A percentile compares a stretch with the other conserved stretches of the same genome.
phyloP scores from a whole-genome alignment of 1,140 invertebrate species.

The Drosophila asahinai region DNA sequence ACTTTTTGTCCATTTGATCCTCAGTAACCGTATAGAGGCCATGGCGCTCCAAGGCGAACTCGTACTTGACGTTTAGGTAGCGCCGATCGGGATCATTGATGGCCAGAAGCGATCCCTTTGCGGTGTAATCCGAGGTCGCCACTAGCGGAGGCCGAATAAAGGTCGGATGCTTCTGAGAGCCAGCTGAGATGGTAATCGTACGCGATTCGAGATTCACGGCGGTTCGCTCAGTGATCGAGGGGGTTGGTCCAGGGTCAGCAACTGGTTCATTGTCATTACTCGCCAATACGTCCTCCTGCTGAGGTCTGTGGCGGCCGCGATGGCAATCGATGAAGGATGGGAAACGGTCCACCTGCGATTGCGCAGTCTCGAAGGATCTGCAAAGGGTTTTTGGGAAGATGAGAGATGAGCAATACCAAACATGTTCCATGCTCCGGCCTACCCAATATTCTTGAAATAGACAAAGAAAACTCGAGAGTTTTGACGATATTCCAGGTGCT shows the following conservation, averaged over 20 bases:
- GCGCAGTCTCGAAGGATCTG: constrained; percentile 47
- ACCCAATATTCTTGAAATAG: constrained; percentile 61
- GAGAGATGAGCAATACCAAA: too few species aligned
- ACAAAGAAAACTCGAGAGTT: constrained; percentile 28
- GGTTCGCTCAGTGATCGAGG: background rate
- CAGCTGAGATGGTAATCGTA: constrained; percentile 22
- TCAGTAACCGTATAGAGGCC: constrained; percentile 23
- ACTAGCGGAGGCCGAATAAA: constrained; percentile 40
- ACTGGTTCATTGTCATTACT: background rate
- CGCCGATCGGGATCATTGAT: constrained; percentile 36
- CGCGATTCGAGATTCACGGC: constrained; percentile 27
- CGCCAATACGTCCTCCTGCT: background rate
- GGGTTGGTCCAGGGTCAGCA: background rate
- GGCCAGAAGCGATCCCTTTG: constrained; percentile 35
- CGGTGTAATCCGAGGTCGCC: constrained; percentile 45
- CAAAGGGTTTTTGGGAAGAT: background rate
- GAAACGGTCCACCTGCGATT: background rate
- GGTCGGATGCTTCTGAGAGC: constrained; percentile 33
- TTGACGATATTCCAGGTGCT: constrained; percentile 27
- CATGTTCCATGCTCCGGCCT: background rate
- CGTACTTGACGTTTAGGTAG: constrained; percentile 53
- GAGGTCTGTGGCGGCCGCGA: constrained; percentile 6
- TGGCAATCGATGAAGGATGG: constrained; percentile 24
- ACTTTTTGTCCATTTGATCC: background rate
- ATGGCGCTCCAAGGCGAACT: constrained; percentile 49